These are phyloP conservation scores for Leptinotarsa tumamoca DNA, from an alignment of 2,888 invertebrate species.

Conservation along the genomic window DNA sequence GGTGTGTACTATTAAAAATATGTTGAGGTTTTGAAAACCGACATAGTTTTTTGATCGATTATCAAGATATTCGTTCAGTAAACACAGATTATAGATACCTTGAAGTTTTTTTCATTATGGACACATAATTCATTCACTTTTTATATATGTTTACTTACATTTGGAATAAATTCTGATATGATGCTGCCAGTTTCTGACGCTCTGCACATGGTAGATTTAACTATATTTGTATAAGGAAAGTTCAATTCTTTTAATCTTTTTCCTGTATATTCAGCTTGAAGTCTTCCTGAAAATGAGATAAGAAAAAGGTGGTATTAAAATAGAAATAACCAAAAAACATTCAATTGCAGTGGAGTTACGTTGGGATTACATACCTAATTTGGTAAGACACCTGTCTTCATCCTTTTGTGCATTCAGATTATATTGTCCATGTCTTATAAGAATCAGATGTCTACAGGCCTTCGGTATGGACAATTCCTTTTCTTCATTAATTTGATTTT, in stretches of 20 bases:
- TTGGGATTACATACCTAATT: slow-evolving; percentile 72
- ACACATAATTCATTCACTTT: no score
- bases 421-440: slow-evolving; percentile 97
- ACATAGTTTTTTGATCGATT: no score
- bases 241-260: slow-evolving; percentile 81
- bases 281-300: slow-evolving; percentile 72
- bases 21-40: no score
- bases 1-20: no score
- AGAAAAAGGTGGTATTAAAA: not conserved
- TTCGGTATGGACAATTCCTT: slow-evolving; percentile 73
- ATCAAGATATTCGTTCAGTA: no score
- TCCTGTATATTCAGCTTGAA: slow-evolving; percentile 90
- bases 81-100: no score
- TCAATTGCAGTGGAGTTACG: no score
- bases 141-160: slow-evolving; percentile 49
- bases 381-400: slow-evolving; percentile 80
- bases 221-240: slow-evolving; percentile 82
- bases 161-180: slow-evolving; percentile 77
- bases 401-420: slow-evolving; percentile 79
- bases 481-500: slow-evolving; percentile 77
- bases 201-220: slow-evolving; percentile 92
- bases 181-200: slow-evolving; percentile 92
- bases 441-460: slow-evolving; percentile 84
- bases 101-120: no score
- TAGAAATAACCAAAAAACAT: no score